Conservation (phyloP, 2,888 invertebrate species). For the Drosophila merina region DNA sequence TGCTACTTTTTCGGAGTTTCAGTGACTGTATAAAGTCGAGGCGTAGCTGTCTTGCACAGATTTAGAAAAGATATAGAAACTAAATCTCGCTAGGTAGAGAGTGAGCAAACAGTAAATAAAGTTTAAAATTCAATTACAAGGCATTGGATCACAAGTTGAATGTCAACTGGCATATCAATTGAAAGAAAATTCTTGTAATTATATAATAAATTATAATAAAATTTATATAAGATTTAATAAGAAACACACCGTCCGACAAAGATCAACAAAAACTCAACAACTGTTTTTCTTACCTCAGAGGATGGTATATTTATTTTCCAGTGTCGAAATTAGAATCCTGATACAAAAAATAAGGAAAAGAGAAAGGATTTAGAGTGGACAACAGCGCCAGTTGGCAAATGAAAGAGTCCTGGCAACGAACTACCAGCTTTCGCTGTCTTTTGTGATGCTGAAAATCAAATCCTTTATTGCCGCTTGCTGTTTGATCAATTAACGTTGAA, state of each 20-base stretch:
- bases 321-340: slow-evolving; percentile 8
- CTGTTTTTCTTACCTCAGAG: too few species aligned
- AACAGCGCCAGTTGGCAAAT: slow-evolving; percentile 37
- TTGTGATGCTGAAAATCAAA: slow-evolving; percentile 76
- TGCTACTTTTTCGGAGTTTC: background rate
- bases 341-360: slow-evolving; percentile 14
- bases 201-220: too few species aligned
- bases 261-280: too few species aligned
- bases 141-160: slow-evolving; percentile 74
- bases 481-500: slow-evolving; percentile 79
- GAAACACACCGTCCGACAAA: too few species aligned
- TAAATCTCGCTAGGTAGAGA: slow-evolving; percentile 43
- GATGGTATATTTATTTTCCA: background rate
- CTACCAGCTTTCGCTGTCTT: slow-evolving; percentile 58
- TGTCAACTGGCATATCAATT: slow-evolving; percentile 35
- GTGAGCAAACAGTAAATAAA: slow-evolving; percentile 73
- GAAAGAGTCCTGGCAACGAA: slow-evolving; percentile 37
- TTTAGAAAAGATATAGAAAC: slow-evolving; percentile 2
- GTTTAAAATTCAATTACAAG: slow-evolving; percentile 79
- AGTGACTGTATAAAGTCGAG: slow-evolving; percentile 1
- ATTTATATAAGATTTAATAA: too few species aligned
- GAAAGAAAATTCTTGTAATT: slow-evolving; percentile 11
- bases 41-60: slow-evolving; percentile 19
- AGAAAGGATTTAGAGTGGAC: slow-evolving; percentile 17
- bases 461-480: slow-evolving; percentile 78